Base-by-base conservation (phyloP, 2,113 vertebrate genomes). In the Bombycilla garrulus region DNA sequence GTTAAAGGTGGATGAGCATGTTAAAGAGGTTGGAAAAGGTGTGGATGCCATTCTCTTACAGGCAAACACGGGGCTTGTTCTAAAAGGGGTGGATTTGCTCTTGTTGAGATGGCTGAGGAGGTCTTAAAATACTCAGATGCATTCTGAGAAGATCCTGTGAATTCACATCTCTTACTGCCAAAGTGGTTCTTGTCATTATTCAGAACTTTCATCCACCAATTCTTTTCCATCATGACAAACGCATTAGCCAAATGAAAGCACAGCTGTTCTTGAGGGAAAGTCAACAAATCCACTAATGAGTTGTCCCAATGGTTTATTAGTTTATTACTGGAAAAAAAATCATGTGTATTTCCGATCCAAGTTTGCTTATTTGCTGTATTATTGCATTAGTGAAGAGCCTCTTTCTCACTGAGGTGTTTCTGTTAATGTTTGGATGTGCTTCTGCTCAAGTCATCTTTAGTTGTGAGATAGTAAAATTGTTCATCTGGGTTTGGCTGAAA, bases 61-160 rank as follows among this genome's bases (percentile, higher is more conserved):
- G 33, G 24, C 0, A 0, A 58, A n/a, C 4, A 5, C 0, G 4
- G 42, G 42, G 13, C 36, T 87, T 53, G 19, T 40, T 57, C 29
- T 81, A 9, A 51, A 47, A 47, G 16, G 22, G 4, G 22, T 57
- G 40, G 38, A 10, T 36, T 76, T 62, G 20, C 13, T 50, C 26
- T 33, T 73, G 45, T 13, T 70, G 35, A 42, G 40, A 4, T 38
- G 31, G 9, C 40, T 57, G 53, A 42, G n/a, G 45, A 53, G 45
- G 12, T 70, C 51, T 84, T 1, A 4, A 51, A 80, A 58, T 4
- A 5, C 20, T 81, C 23, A 22, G 54, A 22, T 17, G 15, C 28
- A 25, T 84, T 81, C 69, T 81, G 78, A 76, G 73, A 21, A 58
- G 35, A 15, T 40, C 35, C 23, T 80, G 0, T 14, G 16, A 21